phyloP scores from a whole-genome alignment of 2,113 vertebrate species.

The Vireo altiloquus region DNA sequence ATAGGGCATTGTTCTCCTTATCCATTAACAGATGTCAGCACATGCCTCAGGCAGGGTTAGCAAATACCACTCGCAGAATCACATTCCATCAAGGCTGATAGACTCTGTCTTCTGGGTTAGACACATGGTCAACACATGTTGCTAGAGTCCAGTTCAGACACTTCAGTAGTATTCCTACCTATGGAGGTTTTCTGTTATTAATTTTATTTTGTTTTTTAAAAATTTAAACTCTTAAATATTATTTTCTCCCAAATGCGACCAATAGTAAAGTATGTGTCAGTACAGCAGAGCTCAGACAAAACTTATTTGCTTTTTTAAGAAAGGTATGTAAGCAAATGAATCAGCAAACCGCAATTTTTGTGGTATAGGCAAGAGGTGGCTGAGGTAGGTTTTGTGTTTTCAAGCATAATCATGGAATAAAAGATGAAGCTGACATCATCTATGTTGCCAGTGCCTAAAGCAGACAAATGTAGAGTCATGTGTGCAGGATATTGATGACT shows the following conservation, averaged over 20 bases:
- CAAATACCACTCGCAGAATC: not conserved
- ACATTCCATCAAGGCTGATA: not conserved
- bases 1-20: not conserved
- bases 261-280: not conserved
- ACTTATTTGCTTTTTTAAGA: not conserved
- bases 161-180: not conserved
- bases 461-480: not conserved
- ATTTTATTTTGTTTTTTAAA: not conserved
- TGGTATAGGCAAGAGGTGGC: not conserved
- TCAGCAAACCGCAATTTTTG: not conserved
- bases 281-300: not conserved
- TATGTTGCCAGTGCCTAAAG: not conserved
- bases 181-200: not conserved
- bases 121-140: not conserved
- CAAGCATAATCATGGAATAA: not conserved
- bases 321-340: not conserved
- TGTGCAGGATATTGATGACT: not conserved
- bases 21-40: conserved; percentile 29
- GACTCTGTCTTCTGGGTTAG: not conserved
- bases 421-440: not conserved
- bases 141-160: not conserved
- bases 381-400: not conserved
- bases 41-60: not conserved
- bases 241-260: not conserved
- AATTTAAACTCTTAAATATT: not conserved